phyloP scores from a whole-genome alignment of 2,797 vertebrate species.

The Erethizon dorsatum region DNA sequence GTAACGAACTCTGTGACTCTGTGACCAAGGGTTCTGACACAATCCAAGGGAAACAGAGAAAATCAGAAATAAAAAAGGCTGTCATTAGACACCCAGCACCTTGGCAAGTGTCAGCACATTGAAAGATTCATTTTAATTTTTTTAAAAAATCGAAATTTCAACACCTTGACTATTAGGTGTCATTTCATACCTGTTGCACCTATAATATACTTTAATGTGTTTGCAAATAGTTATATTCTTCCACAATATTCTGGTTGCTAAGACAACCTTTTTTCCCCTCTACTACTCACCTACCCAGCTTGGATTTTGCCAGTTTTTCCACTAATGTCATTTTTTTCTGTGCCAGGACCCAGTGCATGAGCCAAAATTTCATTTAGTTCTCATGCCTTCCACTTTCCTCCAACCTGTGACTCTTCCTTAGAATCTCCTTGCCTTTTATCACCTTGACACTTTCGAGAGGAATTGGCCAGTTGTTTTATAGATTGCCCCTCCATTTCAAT shows the following conservation, averaged over 20 bases:
- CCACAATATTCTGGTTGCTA: conserved; percentile 53
- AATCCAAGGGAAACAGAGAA: neutral
- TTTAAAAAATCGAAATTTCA: neutral
- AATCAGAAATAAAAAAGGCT: neutral
- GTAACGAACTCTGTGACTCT: neutral
- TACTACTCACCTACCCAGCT: neutral
- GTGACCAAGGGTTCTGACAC: neutral
- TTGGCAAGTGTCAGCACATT: neutral
- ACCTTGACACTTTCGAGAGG: neutral
- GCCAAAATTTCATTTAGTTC: neutral
- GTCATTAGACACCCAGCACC: neutral
- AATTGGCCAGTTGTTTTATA: neutral
- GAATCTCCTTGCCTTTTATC: neutral
- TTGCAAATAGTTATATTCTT: conserved; percentile 63
- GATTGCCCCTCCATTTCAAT: neutral
- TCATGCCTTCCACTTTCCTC: neutral
- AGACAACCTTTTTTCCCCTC: neutral
- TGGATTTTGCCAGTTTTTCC: conserved; percentile 15
- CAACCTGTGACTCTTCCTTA: neutral
- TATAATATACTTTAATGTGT: neutral
- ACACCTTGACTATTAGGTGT: neutral
- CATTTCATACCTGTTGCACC: neutral
- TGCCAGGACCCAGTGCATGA: neutral
- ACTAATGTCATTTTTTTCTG: neutral
- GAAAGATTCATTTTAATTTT: conserved; percentile 16